Conservation (phyloP, 2,113 vertebrate species). For the Melospiza melodia region DNA sequence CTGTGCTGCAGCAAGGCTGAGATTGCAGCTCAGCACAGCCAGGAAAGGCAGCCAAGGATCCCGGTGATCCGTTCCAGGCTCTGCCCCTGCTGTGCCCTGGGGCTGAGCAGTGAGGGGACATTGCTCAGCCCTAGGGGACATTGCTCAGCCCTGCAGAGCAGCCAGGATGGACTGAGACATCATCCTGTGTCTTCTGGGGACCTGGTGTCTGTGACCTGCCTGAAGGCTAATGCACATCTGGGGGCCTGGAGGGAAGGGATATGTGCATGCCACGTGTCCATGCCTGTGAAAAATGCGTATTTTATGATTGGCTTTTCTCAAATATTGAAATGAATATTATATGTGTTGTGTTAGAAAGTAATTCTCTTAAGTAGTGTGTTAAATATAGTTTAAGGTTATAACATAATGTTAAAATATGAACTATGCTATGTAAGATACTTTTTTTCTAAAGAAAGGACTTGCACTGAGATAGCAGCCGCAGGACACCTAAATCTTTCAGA, state of each 20-base stretch:
- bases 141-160: background rate
- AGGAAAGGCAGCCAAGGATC: background rate
- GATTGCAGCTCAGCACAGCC: fast-evolving
- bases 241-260: background rate
- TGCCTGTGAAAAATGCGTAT: too few relatives aligned
- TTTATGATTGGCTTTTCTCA: too few relatives aligned
- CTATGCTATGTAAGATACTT: too few relatives aligned
- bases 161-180: background rate
- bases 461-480: too few relatives aligned
- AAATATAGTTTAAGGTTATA: too few relatives aligned
- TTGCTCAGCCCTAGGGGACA: background rate
- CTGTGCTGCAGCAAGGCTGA: background rate
- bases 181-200: background rate
- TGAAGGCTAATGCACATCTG: background rate
- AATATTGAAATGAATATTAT: too few relatives aligned
- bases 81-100: background rate
- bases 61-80: fast-evolving
- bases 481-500: too few relatives aligned
- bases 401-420: too few relatives aligned
- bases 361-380: too few relatives aligned
- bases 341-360: too few relatives aligned
- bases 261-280: fast-evolving
- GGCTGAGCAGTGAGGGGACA: background rate
- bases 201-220: background rate
- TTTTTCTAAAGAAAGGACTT: too few relatives aligned